Base-by-base conservation (phyloP, 2,888 invertebrate genomes). In the Lucinisca nassula region DNA sequence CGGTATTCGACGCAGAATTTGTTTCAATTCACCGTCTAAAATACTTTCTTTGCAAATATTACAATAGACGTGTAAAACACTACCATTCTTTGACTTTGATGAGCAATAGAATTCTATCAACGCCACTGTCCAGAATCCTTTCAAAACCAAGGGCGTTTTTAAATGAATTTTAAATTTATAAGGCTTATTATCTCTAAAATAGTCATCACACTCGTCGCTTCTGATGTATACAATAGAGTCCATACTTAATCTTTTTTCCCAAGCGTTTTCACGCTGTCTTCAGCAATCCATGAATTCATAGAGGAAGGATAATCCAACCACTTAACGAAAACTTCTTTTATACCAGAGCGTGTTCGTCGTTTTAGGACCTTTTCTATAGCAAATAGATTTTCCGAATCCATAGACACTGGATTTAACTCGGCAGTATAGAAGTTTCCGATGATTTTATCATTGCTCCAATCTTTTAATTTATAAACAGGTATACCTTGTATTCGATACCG, bases 41-140 rank as follows among this genome's bases (percentile, higher is more conserved):
- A 74, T 40, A 45, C 74, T 74, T 74, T 74, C 74, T 49, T 74
- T 74, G 49, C 40, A 74, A 35, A 74, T 6, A 74, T 74, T 74
- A 24, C 40, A 74, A 49, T 27, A 74, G 12, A 74, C 24, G 24
- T 74, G 49, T 30, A 74, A 40, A 24, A 24, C 74, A 6, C 45
- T 12, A 74, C 45, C 74, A n/a, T n/a, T 38, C 45, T 40, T 74
- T n/a, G 30, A 6, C 27, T 40, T 74, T 27, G 74, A 10, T 45
- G 74, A 8, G 30, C 27, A 40, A 49, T 74, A 74, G n/a, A 74
- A 74, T 27, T 74, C 74, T 3, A 49, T 6, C 45, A 74, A 45
- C 6, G 45, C 40, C 17, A 74, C 74, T 3, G 45, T 40, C 74
- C 74, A 74, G 17, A 74, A 74, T 74, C 74, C 74, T 49, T 49